These are phyloP conservation scores for Noctilio leporinus DNA, from an alignment of 2,113 vertebrate species.

Conservation along the genomic window DNA sequence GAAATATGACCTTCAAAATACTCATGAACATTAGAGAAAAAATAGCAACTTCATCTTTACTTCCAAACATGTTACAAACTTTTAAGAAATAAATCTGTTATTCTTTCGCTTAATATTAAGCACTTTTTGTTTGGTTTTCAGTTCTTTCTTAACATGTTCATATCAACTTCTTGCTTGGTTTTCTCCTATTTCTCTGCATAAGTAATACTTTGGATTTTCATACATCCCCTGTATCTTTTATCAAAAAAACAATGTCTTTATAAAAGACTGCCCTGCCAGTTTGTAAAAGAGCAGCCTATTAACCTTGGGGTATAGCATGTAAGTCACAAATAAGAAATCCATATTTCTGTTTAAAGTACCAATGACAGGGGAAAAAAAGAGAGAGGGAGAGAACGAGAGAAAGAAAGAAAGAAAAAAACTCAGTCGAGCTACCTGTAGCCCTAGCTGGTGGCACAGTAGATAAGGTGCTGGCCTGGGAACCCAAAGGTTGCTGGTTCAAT, in stretches of 20 bases:
- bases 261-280: neutral
- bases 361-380: neutral
- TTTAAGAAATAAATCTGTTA: neutral
- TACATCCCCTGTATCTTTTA: neutral
- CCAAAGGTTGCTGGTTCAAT: no score
- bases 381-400: no score
- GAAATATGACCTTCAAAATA: neutral
- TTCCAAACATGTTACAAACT: neutral
- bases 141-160: conserved; percentile 4
- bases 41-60: neutral
- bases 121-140: neutral
- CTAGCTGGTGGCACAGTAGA: no score
- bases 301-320: neutral
- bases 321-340: neutral
- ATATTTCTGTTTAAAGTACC: neutral
- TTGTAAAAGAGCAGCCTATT: neutral
- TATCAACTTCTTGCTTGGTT: conserved; percentile 4
- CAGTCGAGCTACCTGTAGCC: no score
- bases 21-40: neutral
- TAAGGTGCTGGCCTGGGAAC: no score
- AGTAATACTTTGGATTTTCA: neutral
- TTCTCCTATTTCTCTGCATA: conserved; percentile 7
- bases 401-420: neutral
- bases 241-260: neutral
- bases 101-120: neutral